These are phyloP conservation scores for Anarrhichthys ocellatus DNA, from an alignment of 2,113 vertebrate genomes.

Conservation along the genomic window DNA sequence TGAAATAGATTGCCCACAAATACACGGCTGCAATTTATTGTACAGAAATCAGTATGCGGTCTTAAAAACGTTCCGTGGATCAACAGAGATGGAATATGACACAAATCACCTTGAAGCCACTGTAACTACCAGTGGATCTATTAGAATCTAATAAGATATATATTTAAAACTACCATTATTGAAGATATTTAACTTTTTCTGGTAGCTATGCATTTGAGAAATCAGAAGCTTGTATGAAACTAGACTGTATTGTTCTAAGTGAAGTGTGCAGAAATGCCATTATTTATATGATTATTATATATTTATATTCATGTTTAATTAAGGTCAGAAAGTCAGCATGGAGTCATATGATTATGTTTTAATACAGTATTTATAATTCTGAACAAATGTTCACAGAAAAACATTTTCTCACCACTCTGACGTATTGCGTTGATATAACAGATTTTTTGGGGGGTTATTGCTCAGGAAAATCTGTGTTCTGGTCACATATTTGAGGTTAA, in stretches of 20 bases:
- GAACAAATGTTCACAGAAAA: not conserved
- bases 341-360: not conserved
- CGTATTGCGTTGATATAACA: not conserved
- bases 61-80: not conserved
- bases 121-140: not conserved
- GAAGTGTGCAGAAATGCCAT: not conserved
- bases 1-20: not conserved
- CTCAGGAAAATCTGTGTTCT: not conserved
- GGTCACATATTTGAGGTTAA: not conserved
- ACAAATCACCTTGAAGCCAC: slow-evolving; percentile 2
- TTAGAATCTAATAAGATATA: not conserved
- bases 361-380: slow-evolving; percentile 13
- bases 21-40: not conserved
- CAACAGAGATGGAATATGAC: not conserved
- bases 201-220: slow-evolving; percentile 7
- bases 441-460: not conserved
- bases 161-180: not conserved
- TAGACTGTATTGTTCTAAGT: not conserved
- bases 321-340: slow-evolving; percentile 10
- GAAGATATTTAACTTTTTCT: slow-evolving; percentile 9
- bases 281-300: slow-evolving; percentile 13
- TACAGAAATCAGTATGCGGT: not conserved
- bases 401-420: not conserved
- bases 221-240: not conserved
- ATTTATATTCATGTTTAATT: not conserved